Evolutionary conservation across 2,888 invertebrate species (phyloP).

Genomic region (Pelosia muscerda): DNA sequence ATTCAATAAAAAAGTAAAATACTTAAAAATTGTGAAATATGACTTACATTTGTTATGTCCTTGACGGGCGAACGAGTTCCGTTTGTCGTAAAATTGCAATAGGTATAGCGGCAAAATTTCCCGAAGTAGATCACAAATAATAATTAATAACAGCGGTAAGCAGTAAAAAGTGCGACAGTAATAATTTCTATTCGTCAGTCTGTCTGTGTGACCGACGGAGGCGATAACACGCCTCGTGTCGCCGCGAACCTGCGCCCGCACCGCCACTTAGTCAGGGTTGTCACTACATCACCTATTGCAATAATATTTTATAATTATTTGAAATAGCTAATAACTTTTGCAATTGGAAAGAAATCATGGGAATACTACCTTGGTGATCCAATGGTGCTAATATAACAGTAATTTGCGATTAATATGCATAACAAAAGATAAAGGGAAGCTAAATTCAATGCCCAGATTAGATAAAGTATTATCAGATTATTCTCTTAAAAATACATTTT

Average conservation of each 20-base stretch:
- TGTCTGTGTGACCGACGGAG: slow-evolving; percentile 69
- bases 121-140: slow-evolving; percentile 61
- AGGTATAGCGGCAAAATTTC: slow-evolving; percentile 47
- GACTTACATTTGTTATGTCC: slow-evolving; percentile 37
- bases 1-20: slow-evolving; percentile 27
- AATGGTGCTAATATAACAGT: not conserved
- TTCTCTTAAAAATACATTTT: too few relatives aligned
- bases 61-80: slow-evolving; percentile 34
- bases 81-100: slow-evolving; percentile 44
- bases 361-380: not conserved
- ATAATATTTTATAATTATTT: slow-evolving; percentile 1
- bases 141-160: slow-evolving; percentile 62
- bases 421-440: not conserved
- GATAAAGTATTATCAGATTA: too few relatives aligned
- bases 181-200: slow-evolving; percentile 76
- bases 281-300: slow-evolving; percentile 37
- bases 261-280: slow-evolving; percentile 68
- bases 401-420: not conserved
- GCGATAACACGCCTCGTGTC: slow-evolving; percentile 81
- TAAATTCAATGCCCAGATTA: too few relatives aligned
- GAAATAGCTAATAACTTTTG: slow-evolving; percentile 15
- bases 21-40: slow-evolving; percentile 33
- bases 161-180: slow-evolving; percentile 70
- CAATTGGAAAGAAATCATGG: not conserved
- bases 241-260: slow-evolving; percentile 69